Evolutionary conservation across 2,888 invertebrate species (phyloP).

Genomic region (Diploptera punctata): DNA sequence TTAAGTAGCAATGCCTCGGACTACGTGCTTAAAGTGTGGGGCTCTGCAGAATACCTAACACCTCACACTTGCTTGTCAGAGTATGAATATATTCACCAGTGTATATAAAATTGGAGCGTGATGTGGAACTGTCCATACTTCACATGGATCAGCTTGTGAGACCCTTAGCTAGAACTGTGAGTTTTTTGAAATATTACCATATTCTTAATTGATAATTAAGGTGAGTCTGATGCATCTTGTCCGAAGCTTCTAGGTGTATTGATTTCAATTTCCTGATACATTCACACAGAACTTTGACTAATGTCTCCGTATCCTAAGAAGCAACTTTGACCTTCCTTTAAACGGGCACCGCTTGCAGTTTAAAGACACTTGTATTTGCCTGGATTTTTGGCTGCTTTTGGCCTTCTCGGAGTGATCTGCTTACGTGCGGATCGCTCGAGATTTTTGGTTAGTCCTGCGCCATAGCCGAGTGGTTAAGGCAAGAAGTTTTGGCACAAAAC

Average conservation of each 20-base stretch:
- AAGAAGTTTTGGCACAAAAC: too few species aligned
- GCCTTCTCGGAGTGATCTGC: too few species aligned
- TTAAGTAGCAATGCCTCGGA: constrained; percentile 68
- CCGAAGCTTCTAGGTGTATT: constrained; percentile 20
- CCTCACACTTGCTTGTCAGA: constrained; percentile 84
- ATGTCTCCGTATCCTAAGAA: constrained; percentile 24
- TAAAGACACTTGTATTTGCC: too few species aligned
- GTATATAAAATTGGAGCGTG: constrained; percentile 91
- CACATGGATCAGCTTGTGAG: constrained; percentile 67
- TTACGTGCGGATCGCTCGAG: too few species aligned
- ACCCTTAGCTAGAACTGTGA: constrained; percentile 72
- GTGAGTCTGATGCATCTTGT: too few species aligned
- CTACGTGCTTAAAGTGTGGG: constrained; percentile 80
- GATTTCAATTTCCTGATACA: constrained; percentile 27
- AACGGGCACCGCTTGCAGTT: too few species aligned
- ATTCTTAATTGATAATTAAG: too few species aligned
- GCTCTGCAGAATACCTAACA: constrained; percentile 87
- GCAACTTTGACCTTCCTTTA: constrained; percentile 16
- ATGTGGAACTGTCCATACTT: constrained; percentile 69
- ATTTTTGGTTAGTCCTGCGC: too few species aligned
- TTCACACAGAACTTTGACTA: constrained; percentile 24
- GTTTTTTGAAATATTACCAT: too few species aligned
- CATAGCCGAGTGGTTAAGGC: too few species aligned
- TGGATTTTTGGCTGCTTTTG: too few species aligned
- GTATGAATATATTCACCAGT: constrained; percentile 92